Conservation (phyloP, 2,888 invertebrate genomes). For the Lasioglossum zephyrum region DNA sequence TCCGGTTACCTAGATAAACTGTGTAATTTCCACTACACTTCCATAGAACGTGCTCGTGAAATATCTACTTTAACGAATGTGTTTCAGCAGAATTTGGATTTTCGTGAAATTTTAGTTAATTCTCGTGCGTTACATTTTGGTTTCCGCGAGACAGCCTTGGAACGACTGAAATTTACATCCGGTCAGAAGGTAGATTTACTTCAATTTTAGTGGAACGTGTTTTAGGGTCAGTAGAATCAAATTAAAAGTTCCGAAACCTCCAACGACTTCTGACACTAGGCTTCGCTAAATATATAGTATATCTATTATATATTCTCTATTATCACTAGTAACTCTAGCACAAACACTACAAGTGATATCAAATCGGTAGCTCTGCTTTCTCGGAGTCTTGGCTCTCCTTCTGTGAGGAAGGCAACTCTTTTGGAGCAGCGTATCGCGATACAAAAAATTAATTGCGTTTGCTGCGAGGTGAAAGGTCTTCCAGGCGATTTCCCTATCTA, state of each 20-base stretch:
- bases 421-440: not conserved
- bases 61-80: not conserved
- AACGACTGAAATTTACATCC: not conserved
- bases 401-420: not conserved
- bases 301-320: not conserved
- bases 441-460: not conserved
- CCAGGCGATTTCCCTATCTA: not conserved
- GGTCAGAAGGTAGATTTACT: not conserved
- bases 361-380: not conserved
- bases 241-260: not conserved
- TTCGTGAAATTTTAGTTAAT: not conserved
- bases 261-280: not conserved
- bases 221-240: not conserved
- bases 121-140: not conserved
- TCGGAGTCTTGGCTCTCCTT: not conserved
- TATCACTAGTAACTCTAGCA: not conserved
- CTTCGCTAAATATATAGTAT: not conserved
- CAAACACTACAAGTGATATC: not conserved
- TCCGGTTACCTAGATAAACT: not conserved
- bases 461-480: not conserved
- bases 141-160: not conserved
- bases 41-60: not conserved
- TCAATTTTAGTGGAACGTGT: not conserved
- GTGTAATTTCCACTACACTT: not conserved
- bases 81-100: not conserved